Conservation (phyloP, 2,113 vertebrate species). For the Bagarius yarrelli region DNA sequence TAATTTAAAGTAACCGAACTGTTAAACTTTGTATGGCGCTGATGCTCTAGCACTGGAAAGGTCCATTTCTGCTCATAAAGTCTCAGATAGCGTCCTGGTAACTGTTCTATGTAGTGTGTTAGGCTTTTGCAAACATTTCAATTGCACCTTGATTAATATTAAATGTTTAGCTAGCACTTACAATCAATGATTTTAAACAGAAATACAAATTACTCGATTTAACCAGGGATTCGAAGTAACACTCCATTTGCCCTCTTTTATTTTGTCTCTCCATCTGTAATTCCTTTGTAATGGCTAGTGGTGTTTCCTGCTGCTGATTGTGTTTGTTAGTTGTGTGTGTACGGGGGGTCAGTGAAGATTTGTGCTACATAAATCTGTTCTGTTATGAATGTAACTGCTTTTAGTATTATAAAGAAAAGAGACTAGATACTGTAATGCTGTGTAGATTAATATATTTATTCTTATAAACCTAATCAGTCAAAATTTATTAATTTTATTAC, state of each 20-base stretch:
- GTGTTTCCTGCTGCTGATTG: conserved; percentile 8
- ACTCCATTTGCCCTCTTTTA: neutral
- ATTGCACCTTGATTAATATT: neutral
- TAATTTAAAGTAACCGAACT: neutral
- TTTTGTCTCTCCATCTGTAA: neutral
- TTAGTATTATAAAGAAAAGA: neutral
- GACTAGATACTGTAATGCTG: conserved; percentile 5
- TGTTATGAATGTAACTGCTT: conserved; percentile 13
- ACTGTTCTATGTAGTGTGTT: neutral
- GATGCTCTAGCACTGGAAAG: neutral
- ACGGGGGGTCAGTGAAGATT: neutral
- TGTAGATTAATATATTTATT: conserved; percentile 45
- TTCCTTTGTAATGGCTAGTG: too few relatives aligned
- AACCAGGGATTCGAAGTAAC: neutral
- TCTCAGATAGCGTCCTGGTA: neutral
- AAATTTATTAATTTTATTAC: conserved; percentile 11
- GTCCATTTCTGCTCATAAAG: neutral
- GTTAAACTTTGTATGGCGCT: neutral
- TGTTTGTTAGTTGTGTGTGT: neutral
- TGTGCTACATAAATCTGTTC: neutral
- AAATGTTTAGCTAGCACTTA: neutral
- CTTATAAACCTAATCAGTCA: conserved; percentile 27
- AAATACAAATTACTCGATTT: neutral
- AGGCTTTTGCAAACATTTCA: neutral
- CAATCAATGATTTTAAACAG: neutral